Conservation (phyloP, 2,113 vertebrate species). For the Onychostruthus taczanowskii region DNA sequence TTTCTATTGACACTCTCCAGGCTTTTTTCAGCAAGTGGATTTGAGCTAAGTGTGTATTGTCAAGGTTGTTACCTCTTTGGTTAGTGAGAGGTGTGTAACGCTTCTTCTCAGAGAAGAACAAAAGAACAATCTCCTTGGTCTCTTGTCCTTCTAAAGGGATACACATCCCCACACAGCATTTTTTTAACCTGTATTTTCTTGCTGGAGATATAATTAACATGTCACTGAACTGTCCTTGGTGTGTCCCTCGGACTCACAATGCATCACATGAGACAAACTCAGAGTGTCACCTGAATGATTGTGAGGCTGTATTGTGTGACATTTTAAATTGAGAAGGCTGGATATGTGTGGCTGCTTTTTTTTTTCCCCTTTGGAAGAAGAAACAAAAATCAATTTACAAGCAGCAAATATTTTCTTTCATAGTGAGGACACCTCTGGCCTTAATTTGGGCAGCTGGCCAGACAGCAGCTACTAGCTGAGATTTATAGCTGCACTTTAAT, state of each 20-base stretch:
- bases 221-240: conserved; percentile 43
- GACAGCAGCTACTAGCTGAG: conserved; percentile 42
- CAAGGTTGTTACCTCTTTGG: not conserved
- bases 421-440: conserved; percentile 51
- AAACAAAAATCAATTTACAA: conserved; percentile 65
- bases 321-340: conserved; percentile 56
- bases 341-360: not conserved
- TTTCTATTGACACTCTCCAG: conserved; percentile 6
- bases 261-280: not conserved
- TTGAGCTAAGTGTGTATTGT: conserved; percentile 2
- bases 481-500: conserved; percentile 52
- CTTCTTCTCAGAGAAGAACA: not conserved
- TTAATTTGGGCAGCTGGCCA: conserved; percentile 61
- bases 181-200: conserved; percentile 19
- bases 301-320: conserved; percentile 25
- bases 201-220: conserved; percentile 32
- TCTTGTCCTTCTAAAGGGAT: not conserved
- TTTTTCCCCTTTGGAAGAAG: not conserved
- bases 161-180: not conserved
- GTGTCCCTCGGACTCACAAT: conserved; percentile 6
- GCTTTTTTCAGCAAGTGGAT: not conserved
- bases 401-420: conserved; percentile 58
- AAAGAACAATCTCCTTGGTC: not conserved
- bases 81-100: not conserved
- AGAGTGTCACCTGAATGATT: conserved; percentile 34